These are phyloP conservation scores for Benitochromis conjunctus DNA, from an alignment of 2,113 vertebrate species.

Conservation along the genomic window DNA sequence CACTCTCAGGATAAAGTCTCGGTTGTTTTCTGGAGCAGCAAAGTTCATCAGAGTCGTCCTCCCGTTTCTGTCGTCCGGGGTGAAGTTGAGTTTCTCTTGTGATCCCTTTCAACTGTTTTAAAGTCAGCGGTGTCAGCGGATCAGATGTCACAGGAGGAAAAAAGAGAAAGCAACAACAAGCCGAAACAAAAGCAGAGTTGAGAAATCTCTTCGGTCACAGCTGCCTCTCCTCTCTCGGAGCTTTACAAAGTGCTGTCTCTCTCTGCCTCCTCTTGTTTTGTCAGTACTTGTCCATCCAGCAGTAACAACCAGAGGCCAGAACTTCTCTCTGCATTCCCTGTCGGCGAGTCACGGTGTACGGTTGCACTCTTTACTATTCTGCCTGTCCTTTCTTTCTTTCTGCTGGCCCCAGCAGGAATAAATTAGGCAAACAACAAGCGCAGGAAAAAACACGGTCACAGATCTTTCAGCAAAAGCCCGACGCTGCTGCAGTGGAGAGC, in stretches of 20 bases:
- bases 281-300: slow-evolving; percentile 71
- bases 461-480: slow-evolving; percentile 50
- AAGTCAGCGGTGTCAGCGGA: slow-evolving; percentile 21
- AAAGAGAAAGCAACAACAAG: background rate
- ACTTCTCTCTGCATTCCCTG: slow-evolving; percentile 59
- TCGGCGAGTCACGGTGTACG: slow-evolving; percentile 52
- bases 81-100: slow-evolving; percentile 31
- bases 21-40: slow-evolving; percentile 31
- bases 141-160: slow-evolving; percentile 35
- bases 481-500: slow-evolving; percentile 38
- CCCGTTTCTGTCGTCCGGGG: slow-evolving; percentile 11
- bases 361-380: slow-evolving; percentile 54
- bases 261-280: slow-evolving; percentile 56
- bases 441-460: slow-evolving; percentile 46
- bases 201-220: slow-evolving; percentile 30
- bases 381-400: slow-evolving; percentile 28
- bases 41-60: slow-evolving; percentile 60
- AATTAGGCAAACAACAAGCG: slow-evolving; percentile 58
- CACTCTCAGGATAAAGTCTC: background rate
- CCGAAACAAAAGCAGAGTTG: slow-evolving; percentile 43
- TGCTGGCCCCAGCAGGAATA: slow-evolving; percentile 53
- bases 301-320: slow-evolving; percentile 62
- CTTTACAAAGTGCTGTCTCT: slow-evolving; percentile 2
- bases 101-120: slow-evolving; percentile 13
- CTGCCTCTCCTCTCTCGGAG: background rate